Base-by-base conservation (phyloP, 2,888 invertebrate genomes). In the Campoletis raptor region DNA sequence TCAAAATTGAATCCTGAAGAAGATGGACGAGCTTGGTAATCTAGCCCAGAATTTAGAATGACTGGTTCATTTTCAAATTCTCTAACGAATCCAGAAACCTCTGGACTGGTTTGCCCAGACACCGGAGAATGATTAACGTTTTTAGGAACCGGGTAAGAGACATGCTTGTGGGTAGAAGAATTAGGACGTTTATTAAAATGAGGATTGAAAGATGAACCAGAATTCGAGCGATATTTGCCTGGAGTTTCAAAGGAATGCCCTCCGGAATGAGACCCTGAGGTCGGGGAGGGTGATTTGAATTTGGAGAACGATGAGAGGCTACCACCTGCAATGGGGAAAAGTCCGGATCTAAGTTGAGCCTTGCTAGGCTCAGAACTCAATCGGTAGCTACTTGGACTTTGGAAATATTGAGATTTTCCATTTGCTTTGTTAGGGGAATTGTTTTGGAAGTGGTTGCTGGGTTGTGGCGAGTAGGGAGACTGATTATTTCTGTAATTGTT, bases 11-110 rank as follows among this genome's bases (percentile, higher is more conserved):
- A 40, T 10, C 83, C 88, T 0, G 76, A 77, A 42, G 89, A 89
- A n/a, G 86, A 81, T 15, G 90, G 89, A 64, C 89, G 88, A 30
- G 85, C 30, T 72, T 90, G 91, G 54, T 90, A 90, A 48, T 88
- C 88, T 0, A 81, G 66, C 18, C 84, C 89, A 0, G 88, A 37
- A 1, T 81, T 90, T 21, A 92, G 76, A 1, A 92, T 52, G 5
- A 91, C 42, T 4, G 92, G 92, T 45, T 92, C 90, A n/a, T 83
- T 87, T 30, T 91, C 90, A 40, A 90, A 83, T 0, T 81, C 78
- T 48, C 89, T 88, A 45, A 90, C 76, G 36, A 90, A 89, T n/a
- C 79, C 81, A 5, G 90, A 82, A 18, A 89, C 70, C 45, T 90
- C 85, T 8, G 85, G 76, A 61, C 82, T 83, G 36, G 88, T 89